Percentiles rank a stretch among this genome's conserved stretches.
Conservation (phyloP, 2,113 vertebrate species). For the Barnardius zonarius region DNA sequence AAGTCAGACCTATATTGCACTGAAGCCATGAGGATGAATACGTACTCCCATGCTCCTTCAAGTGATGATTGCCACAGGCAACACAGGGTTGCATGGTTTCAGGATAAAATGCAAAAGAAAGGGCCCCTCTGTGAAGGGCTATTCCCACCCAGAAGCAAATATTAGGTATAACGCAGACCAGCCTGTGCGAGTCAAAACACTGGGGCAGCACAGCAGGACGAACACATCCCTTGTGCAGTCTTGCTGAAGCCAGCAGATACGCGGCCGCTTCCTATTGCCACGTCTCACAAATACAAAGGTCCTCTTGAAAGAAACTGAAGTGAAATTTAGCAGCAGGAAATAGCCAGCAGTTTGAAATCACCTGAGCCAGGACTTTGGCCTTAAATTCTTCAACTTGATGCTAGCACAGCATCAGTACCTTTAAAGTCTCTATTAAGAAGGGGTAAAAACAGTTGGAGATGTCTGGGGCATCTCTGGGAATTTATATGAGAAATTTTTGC, state of each 20-base stretch:
- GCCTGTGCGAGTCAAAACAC: neutral
- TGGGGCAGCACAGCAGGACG: neutral
- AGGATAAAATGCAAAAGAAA: neutral
- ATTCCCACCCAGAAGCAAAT: neutral
- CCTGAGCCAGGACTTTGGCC: neutral
- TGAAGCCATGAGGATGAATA: neutral
- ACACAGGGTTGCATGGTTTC: neutral
- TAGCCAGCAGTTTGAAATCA: neutral
- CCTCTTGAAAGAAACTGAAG: neutral
- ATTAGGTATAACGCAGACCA: accelerated
- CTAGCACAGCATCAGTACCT: slow-evolving; percentile 12
- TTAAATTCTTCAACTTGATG: slow-evolving; percentile 13
- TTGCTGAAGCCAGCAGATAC: neutral
- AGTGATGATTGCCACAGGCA: neutral
- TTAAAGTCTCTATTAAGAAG: slow-evolving; percentile 37
- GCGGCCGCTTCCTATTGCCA: neutral
- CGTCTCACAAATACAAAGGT: neutral
- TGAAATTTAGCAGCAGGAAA: slow-evolving; percentile 17
- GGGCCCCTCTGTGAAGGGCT: neutral
- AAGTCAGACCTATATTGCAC: neutral
- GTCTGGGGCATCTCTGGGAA: slow-evolving; percentile 32
- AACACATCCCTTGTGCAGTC: accelerated
- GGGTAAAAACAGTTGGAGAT: neutral
- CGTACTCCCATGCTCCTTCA: neutral
- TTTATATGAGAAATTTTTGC: slow-evolving; percentile 45